Percentiles rank a stretch among this genome's conserved stretches.
Conservation (phyloP, 2,888 invertebrate genomes). For the Coremacera marginata region DNA sequence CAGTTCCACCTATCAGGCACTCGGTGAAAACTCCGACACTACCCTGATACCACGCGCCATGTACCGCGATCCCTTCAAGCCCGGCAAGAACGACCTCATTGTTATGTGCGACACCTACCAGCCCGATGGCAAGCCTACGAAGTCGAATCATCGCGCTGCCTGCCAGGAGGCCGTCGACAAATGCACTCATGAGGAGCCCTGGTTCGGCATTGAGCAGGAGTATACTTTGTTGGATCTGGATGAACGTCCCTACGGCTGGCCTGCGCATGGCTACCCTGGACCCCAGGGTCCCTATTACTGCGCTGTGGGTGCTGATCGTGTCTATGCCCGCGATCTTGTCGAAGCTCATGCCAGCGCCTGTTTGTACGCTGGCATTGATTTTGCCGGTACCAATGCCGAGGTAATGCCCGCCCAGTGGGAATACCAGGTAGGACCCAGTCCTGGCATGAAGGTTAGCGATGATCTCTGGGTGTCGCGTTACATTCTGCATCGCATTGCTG, state of each 20-base stretch:
- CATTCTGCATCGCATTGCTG: slow-evolving; percentile 73
- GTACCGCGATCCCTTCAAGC: slow-evolving; percentile 83
- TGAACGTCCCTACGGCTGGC: slow-evolving; percentile 80
- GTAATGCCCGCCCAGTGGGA: slow-evolving; percentile 85
- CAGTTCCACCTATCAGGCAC: slow-evolving; percentile 77
- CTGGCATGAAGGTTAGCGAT: slow-evolving; percentile 73
- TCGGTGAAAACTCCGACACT: slow-evolving; percentile 77
- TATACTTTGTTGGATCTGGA: slow-evolving; percentile 72
- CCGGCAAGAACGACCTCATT: slow-evolving; percentile 77
- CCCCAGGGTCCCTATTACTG: slow-evolving; percentile 86
- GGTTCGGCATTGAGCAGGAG: slow-evolving; percentile 81
- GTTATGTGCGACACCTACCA: slow-evolving; percentile 83
- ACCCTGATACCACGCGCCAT: slow-evolving; percentile 81
- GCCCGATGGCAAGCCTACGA: slow-evolving; percentile 69
- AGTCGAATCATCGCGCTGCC: slow-evolving; percentile 70
- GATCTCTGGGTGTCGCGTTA: slow-evolving; percentile 75
- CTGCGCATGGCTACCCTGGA: slow-evolving; percentile 76
- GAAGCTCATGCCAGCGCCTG: slow-evolving; percentile 80
- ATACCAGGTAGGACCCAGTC: slow-evolving; percentile 75
- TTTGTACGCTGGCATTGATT: slow-evolving; percentile 81
- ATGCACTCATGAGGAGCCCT: slow-evolving; percentile 75
- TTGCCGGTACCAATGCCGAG: slow-evolving; percentile 84
- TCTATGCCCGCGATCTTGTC: slow-evolving; percentile 83
- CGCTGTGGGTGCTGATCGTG: slow-evolving; percentile 82
- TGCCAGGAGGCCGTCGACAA: slow-evolving; percentile 72